Evolutionary conservation across 1,140 invertebrate genomes (phyloP).

Genomic region (Dendrolimus kikuchii): DNA sequence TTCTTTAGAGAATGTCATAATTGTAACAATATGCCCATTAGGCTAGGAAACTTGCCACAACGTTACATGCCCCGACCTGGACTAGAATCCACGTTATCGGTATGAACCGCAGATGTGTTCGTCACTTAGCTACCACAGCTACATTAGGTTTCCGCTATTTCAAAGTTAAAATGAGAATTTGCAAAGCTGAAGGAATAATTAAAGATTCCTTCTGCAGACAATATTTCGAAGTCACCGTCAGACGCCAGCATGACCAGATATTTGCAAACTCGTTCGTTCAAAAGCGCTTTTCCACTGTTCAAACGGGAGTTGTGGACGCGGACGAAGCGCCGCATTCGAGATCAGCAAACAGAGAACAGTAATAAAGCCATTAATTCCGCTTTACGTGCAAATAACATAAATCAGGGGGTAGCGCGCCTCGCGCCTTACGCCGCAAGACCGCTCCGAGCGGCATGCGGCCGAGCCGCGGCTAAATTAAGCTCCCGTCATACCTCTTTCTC

Average conservation of each 20-base stretch:
- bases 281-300: conserved; percentile 27
- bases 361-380: conserved; percentile 68
- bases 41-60: too few species aligned
- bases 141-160: too few species aligned
- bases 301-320: conserved; percentile 24
- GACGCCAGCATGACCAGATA: conserved; percentile 4
- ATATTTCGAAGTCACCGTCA: not conserved
- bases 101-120: too few species aligned
- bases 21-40: too few species aligned
- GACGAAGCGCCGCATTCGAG: conserved; percentile 26
- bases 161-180: too few species aligned
- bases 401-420: conserved; percentile 57
- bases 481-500: conserved; percentile 38
- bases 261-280: conserved; percentile 27
- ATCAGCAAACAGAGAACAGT: conserved; percentile 60
- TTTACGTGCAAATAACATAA: conserved; percentile 68
- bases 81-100: too few species aligned
- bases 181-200: not conserved
- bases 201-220: not conserved
- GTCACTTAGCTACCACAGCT: too few species aligned
- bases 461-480: conserved; percentile 41
- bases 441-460: conserved; percentile 29
- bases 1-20: too few species aligned
- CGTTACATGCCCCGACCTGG: too few species aligned
- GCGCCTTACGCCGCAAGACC: conserved; percentile 37